A percentile compares a stretch with the other conserved stretches of the same genome.
phyloP scores from a whole-genome alignment of 2,888 invertebrate genomes.

The Phalera bucephala region DNA sequence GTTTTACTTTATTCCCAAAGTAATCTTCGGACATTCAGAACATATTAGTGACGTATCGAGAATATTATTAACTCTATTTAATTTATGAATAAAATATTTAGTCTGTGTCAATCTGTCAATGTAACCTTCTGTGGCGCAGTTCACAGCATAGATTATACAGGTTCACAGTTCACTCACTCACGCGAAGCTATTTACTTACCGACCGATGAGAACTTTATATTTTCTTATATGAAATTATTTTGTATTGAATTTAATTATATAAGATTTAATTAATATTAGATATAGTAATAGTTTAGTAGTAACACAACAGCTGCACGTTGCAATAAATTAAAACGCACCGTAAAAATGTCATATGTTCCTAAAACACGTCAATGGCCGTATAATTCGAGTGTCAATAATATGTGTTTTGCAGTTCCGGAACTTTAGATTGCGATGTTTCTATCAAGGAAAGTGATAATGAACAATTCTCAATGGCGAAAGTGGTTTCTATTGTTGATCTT shows the following conservation, averaged over 20 bases:
- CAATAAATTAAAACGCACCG: constrained; percentile 8
- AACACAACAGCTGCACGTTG: neutral
- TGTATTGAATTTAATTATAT: neutral
- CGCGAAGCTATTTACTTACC: constrained; percentile 20
- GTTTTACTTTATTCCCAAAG: too few relatives aligned
- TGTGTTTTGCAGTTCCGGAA: constrained; percentile 54
- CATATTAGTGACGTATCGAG: too few relatives aligned
- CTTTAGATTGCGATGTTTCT: constrained; percentile 58
- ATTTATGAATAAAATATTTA: too few relatives aligned
- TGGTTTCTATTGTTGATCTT: constrained; percentile 61
- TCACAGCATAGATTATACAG: neutral
- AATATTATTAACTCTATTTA: too few relatives aligned
- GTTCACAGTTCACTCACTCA: constrained; percentile 18
- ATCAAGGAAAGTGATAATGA: constrained; percentile 59
- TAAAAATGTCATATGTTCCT: constrained; percentile 56
- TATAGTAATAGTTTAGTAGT: constrained; percentile 1
- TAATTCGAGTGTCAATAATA: constrained; percentile 57
- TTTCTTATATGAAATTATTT: neutral
- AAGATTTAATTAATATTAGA: constrained; percentile 3
- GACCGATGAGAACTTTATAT: neutral
- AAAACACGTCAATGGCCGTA: constrained; percentile 64
- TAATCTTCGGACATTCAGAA: too few relatives aligned
- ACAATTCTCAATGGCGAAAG: constrained; percentile 55
- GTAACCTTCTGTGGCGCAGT: too few relatives aligned
- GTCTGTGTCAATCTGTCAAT: too few relatives aligned